Conservation (phyloP, 2,888 invertebrate genomes). For the Pemphredon lugubris region DNA sequence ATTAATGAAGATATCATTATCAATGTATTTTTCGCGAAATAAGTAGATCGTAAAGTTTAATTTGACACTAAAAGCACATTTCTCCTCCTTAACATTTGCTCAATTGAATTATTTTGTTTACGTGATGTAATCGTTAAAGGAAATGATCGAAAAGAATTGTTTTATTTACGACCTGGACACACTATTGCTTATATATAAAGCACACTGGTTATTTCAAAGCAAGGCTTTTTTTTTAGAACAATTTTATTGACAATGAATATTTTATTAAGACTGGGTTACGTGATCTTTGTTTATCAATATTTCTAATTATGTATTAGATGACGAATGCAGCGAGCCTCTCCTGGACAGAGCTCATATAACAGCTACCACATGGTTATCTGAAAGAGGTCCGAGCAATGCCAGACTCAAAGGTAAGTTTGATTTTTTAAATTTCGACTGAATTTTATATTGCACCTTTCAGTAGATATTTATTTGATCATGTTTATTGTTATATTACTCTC, state of each 20-base stretch:
- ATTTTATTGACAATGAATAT: too few relatives aligned
- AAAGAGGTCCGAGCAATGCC: slow-evolving; percentile 93
- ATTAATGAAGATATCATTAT: too few relatives aligned
- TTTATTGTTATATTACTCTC: slow-evolving; percentile 17
- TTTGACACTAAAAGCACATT: not conserved
- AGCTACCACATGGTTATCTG: slow-evolving; percentile 91
- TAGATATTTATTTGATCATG: slow-evolving; percentile 28
- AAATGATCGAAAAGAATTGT: too few relatives aligned
- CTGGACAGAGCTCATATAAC: slow-evolving; percentile 88
- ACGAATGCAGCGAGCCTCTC: slow-evolving; percentile 91
- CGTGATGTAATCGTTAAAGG: not conserved
- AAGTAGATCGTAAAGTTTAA: not conserved
- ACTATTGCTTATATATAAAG: too few relatives aligned
- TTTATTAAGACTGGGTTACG: not conserved
- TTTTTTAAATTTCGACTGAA: not conserved
- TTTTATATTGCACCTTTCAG: slow-evolving; percentile 17
- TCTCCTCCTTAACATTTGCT: not conserved
- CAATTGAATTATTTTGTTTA: not conserved
- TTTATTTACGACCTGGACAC: not conserved
- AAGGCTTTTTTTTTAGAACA: too few relatives aligned
- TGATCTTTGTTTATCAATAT: slow-evolving; percentile 20
- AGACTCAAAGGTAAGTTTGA: slow-evolving; percentile 88
- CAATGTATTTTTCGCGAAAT: too few relatives aligned
- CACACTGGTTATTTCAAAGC: too few relatives aligned
- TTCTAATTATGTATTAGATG: slow-evolving; percentile 75